Base-by-base conservation (phyloP, 1,140 invertebrate genomes). In the Orchestia grillus region DNA sequence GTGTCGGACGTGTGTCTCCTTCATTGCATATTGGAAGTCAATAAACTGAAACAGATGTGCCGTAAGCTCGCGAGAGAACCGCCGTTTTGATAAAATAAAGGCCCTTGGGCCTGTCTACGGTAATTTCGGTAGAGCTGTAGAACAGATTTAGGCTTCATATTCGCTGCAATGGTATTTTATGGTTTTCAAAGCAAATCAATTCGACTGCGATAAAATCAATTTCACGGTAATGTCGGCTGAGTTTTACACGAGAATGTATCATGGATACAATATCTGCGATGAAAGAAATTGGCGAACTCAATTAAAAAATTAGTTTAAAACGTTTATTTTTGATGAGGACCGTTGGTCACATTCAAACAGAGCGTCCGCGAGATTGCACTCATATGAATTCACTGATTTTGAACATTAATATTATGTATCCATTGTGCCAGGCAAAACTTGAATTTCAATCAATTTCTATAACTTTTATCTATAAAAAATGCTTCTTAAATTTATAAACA, bases 11-110 rank as follows among this genome's bases (percentile, higher is more conserved):
- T 77, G 11, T 77, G 62, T 77, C 62, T 77, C 62, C 28, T 77
- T 77, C 62, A 77, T 77, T 77, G 62, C 62, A 77, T 77, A 77
- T 77, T 77, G 62, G 62, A 77, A 77, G 62, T 77, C 62, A 77
- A 77, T 77, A 77, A 77, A 77, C 11, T 77, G 62, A 77, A 77
- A 77, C 62, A 77, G 28, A 77, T 77, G 62, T 36, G 62, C 62
- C 62, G 28, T 77, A 23, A 1, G 28, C 62, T 77, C 15, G 19
- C 11, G 28, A 77, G 28, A 77, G 62, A 1, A 77, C 62, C 62
- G 3, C 62, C 62, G 62, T 36, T 77, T 77, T 77, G 62, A 3
- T 77, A 23, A 23, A 77, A 77, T 77, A 77, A 77, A 77, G 36
- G 62, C 62, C 62, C 15, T 77, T 77, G 1, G 62, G 62, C 62